phyloP scores from a whole-genome alignment of 1,140 invertebrate genomes.

The Zaprionus inermis region DNA sequence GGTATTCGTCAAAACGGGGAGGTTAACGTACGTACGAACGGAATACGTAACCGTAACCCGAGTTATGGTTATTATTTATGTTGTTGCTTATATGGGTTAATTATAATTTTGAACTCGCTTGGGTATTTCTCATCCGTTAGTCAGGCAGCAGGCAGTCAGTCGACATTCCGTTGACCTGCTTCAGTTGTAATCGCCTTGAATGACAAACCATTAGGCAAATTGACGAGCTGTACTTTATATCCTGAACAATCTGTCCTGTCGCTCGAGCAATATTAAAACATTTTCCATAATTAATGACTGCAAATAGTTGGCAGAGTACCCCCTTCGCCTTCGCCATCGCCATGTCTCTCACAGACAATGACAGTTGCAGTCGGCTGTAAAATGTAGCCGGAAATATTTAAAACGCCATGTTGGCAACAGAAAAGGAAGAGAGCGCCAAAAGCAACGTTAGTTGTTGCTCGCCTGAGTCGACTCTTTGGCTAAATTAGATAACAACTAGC shows the following conservation, averaged over 20 bases:
- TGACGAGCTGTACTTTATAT: slow-evolving; percentile 46
- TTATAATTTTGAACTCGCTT: slow-evolving; percentile 51
- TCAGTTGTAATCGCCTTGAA: slow-evolving; percentile 27
- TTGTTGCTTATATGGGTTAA: slow-evolving; percentile 61
- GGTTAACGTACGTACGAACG: slow-evolving; percentile 64
- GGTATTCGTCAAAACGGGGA: slow-evolving; percentile 49
- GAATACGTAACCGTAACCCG: slow-evolving; percentile 52
- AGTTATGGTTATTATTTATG: slow-evolving; percentile 40
- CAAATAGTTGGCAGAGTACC: slow-evolving; percentile 56
- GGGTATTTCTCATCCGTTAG: slow-evolving; percentile 20
- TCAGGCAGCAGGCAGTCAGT: background rate
- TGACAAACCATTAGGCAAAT: slow-evolving; percentile 65
- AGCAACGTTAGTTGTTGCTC: slow-evolving; percentile 31
- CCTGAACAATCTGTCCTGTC: slow-evolving; percentile 25
- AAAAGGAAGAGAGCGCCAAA: slow-evolving; percentile 40
- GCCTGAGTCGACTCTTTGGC: slow-evolving; percentile 51
- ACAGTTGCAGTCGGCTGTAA: slow-evolving; percentile 52
- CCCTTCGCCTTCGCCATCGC: background rate
- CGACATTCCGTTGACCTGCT: slow-evolving; percentile 34
- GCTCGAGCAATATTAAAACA: slow-evolving; percentile 68
- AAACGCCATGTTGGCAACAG: slow-evolving; percentile 41
- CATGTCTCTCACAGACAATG: slow-evolving; percentile 58
- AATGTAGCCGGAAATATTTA: slow-evolving; percentile 76
- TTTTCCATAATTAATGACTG: slow-evolving; percentile 74
- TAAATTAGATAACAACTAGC: slow-evolving; percentile 72